These are phyloP conservation scores for Cerastis leucographa DNA, from an alignment of 2,888 invertebrate species.

Conservation along the genomic window DNA sequence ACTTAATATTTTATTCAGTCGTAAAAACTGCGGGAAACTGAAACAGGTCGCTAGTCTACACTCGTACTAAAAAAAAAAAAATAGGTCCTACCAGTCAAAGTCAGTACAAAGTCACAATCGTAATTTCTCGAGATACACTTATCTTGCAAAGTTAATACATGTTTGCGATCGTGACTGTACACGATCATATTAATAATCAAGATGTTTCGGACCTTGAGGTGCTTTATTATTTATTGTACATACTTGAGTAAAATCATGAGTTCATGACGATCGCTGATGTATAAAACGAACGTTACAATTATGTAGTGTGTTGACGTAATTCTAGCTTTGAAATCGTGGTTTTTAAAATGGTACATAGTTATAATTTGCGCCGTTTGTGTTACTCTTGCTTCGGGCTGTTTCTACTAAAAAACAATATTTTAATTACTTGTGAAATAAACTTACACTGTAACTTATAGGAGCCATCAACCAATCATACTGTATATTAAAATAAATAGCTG, in stretches of 20 bases:
- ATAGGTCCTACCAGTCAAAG: neutral
- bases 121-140: neutral
- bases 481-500: too few species aligned
- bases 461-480: too few species aligned
- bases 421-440: neutral
- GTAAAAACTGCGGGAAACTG: neutral
- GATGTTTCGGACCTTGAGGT: constrained; percentile 58
- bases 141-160: neutral
- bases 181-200: constrained; percentile 54
- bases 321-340: constrained; percentile 2
- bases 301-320: constrained; percentile 46
- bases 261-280: constrained; percentile 25
- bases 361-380: neutral
- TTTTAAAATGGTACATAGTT: neutral
- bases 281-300: constrained; percentile 41
- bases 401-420: neutral
- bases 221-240: constrained; percentile 50
- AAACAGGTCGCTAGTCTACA: neutral
- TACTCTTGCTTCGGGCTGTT: neutral
- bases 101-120: neutral
- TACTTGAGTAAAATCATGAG: constrained; percentile 43
- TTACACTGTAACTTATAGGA: too few species aligned
- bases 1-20: neutral
- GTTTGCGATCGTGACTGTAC: constrained; percentile 18
- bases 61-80: neutral